These are phyloP conservation scores for Pasiphila rectangulata DNA, from an alignment of 2,888 invertebrate species.

Conservation along the genomic window DNA sequence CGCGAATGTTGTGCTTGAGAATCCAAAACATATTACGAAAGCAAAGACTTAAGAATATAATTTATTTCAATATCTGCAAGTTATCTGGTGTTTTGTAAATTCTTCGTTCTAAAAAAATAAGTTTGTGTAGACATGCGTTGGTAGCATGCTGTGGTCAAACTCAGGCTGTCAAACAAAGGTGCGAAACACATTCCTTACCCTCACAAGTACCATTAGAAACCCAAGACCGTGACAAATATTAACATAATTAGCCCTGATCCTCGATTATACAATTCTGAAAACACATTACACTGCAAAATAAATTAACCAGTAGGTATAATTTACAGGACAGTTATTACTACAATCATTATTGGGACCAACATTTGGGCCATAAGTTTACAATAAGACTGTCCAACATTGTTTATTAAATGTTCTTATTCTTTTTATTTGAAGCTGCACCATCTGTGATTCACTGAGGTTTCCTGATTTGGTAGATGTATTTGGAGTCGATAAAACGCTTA, in stretches of 20 bases:
- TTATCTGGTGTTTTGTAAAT: too few species aligned
- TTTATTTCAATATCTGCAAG: too few species aligned
- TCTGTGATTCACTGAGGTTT: background rate
- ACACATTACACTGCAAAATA: background rate
- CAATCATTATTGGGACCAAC: slow-evolving; percentile 2
- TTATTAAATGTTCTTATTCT: background rate
- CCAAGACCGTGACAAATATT: slow-evolving; percentile 17
- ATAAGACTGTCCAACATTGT: too few species aligned
- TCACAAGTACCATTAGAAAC: slow-evolving; percentile 16
- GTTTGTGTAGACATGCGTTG: too few species aligned
- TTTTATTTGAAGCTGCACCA: background rate
- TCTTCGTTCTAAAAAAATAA: too few species aligned
- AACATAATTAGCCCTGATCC: slow-evolving; percentile 11
- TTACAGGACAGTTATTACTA: slow-evolving; percentile 4
- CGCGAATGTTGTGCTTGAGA: too few species aligned
- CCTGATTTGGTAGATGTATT: background rate
- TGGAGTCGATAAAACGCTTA: background rate
- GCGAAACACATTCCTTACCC: slow-evolving; percentile 9
- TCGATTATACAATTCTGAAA: background rate
- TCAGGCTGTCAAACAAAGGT: slow-evolving; percentile 15
- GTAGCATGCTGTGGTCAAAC: background rate
- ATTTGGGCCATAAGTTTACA: slow-evolving; percentile 2
- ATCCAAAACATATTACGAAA: too few species aligned
- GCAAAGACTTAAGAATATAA: too few species aligned
- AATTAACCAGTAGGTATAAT: slow-evolving; percentile 1